These are phyloP conservation scores for Drosophila varians DNA, from an alignment of 1,140 invertebrate species.

Conservation along the genomic window DNA sequence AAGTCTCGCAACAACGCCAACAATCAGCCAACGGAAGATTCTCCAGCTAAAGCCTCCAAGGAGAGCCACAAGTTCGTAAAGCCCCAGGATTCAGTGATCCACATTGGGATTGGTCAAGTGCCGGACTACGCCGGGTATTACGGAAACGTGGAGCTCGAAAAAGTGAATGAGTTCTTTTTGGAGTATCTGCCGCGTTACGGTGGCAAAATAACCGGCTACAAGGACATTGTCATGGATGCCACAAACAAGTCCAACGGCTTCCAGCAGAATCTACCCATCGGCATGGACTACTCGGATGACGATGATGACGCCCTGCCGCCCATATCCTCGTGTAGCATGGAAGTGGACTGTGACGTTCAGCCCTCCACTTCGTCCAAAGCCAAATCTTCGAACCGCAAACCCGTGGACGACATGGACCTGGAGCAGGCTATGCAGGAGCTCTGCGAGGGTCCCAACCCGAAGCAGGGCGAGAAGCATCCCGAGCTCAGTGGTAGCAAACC, in stretches of 20 bases:
- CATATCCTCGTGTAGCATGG: neutral
- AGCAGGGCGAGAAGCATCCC: neutral
- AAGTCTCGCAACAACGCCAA: neutral
- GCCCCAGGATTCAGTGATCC: conserved; percentile 43
- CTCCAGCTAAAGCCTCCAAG: neutral
- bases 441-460: conserved; percentile 19
- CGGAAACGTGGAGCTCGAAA: conserved; percentile 18
- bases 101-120: conserved; percentile 3
- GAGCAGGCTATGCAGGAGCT: conserved; percentile 58
- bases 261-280: conserved; percentile 66
- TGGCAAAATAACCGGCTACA: conserved; percentile 42
- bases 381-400: neutral
- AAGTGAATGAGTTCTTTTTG: conserved; percentile 46
- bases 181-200: conserved; percentile 63
- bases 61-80: conserved; percentile 18
- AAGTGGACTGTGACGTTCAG: neutral
- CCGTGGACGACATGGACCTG: conserved; percentile 41
- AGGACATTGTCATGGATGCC: conserved; percentile 54
- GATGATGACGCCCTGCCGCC: conserved; percentile 31
- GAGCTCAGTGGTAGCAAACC: conserved; percentile 2
- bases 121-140: conserved; percentile 60
- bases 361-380: conserved; percentile 20
- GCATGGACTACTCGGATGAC: conserved; percentile 49
- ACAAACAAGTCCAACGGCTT: conserved; percentile 44
- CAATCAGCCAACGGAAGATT: neutral